These are phyloP conservation scores for Epinephelus moara DNA, from an alignment of 2,113 vertebrate genomes.

Conservation along the genomic window DNA sequence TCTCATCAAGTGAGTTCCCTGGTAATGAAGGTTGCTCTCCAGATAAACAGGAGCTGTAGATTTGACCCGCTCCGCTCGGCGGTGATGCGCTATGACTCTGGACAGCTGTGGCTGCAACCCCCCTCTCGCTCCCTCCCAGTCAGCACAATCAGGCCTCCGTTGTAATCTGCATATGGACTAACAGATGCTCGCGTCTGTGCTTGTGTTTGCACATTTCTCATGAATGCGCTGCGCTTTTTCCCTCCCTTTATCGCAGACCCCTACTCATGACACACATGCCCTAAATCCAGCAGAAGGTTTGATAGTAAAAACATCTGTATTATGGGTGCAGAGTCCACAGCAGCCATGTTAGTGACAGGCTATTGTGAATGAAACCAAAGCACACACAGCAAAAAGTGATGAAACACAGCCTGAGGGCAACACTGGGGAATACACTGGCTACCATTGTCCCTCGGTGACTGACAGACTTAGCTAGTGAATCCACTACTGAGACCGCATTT, in stretches of 20 bases:
- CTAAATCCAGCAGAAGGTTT: slow-evolving; percentile 27
- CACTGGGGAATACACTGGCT: slow-evolving; percentile 49
- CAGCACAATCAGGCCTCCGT: slow-evolving; percentile 61
- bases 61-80: slow-evolving; percentile 57
- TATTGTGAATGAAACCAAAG: slow-evolving; percentile 42
- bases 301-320: slow-evolving; percentile 9
- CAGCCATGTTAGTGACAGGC: slow-evolving; percentile 21
- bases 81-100: slow-evolving; percentile 64
- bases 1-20: slow-evolving; percentile 10
- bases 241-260: slow-evolving; percentile 36
- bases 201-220: slow-evolving; percentile 61
- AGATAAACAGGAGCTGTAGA: slow-evolving; percentile 48
- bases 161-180: slow-evolving; percentile 75
- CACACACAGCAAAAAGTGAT: slow-evolving; percentile 24
- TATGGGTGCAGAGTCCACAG: not conserved
- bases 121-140: slow-evolving; percentile 24
- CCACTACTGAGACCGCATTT: slow-evolving; percentile 55
- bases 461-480: slow-evolving; percentile 55
- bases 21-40: slow-evolving; percentile 34
- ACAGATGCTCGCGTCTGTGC: slow-evolving; percentile 70
- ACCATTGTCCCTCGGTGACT: slow-evolving; percentile 57
- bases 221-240: slow-evolving; percentile 19
- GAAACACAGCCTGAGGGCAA: slow-evolving; percentile 55
- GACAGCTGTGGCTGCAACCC: slow-evolving; percentile 67
- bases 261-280: not conserved